Conservation (phyloP, 1,140 invertebrate genomes). For the Lutraria rhynchaena region DNA sequence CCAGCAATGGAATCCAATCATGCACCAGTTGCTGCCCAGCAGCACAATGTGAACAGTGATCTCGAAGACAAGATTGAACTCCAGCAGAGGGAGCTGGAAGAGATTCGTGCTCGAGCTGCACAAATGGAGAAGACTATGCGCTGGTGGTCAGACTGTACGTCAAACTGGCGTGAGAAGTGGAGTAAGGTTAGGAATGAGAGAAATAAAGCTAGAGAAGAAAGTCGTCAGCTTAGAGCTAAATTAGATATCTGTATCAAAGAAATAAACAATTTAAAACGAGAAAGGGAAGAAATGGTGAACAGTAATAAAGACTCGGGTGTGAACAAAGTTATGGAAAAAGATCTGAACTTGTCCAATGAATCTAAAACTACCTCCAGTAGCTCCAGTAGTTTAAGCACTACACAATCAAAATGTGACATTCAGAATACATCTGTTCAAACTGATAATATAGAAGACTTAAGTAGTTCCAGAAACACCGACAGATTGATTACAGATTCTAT, state of each 20-base stretch:
- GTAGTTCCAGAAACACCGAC: too few species aligned
- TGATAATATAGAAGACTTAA: not conserved
- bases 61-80: constrained; percentile 48
- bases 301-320: constrained; percentile 85
- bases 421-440: constrained; percentile 28
- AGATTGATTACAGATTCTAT: constrained; percentile 9
- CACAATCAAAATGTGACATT: constrained; percentile 31
- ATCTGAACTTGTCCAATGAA: constrained; percentile 26
- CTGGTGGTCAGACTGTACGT: constrained; percentile 97
- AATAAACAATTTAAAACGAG: constrained; percentile 88
- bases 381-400: constrained; percentile 10
- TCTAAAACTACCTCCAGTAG: constrained; percentile 30
- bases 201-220: constrained; percentile 90
- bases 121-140: constrained; percentile 99
- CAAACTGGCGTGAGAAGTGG: constrained; percentile 97
- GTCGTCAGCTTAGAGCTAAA: constrained; percentile 90
- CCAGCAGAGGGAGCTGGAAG: constrained; percentile 89
- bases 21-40: constrained; percentile 26
- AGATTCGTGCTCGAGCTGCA: constrained; percentile 93
- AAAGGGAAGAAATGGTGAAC: constrained; percentile 90
- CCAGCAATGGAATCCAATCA: constrained; percentile 31
- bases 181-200: constrained; percentile 88
- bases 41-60: constrained; percentile 50
- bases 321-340: constrained; percentile 49
- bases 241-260: constrained; percentile 92